Percentiles rank a stretch among this genome's conserved stretches.
These are phyloP conservation scores for Taeniopygia guttata DNA, from an alignment of 2,797 vertebrate genomes.

Conservation along the genomic window DNA sequence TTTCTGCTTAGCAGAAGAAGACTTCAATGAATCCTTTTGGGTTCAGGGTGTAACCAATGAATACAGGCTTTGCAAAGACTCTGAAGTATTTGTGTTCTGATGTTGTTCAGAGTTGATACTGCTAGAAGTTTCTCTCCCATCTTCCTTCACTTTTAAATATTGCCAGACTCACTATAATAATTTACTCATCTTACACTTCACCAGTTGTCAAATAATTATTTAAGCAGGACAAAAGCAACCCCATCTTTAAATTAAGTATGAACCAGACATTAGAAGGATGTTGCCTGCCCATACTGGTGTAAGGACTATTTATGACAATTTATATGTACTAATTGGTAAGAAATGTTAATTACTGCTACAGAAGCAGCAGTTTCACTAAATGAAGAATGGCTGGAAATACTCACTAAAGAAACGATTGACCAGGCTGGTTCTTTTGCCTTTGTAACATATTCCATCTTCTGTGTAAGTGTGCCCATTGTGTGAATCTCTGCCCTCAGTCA, in stretches of 20 bases:
- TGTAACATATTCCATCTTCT: neutral
- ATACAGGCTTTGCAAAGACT: neutral
- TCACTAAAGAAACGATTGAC: neutral
- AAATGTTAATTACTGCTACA: neutral
- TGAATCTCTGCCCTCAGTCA: neutral
- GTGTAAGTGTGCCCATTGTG: fast-evolving
- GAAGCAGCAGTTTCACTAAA: neutral
- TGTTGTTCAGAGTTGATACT: neutral
- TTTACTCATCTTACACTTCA: neutral
- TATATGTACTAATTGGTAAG: neutral
- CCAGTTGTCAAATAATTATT: neutral
- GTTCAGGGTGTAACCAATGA: neutral
- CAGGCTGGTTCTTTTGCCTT: neutral
- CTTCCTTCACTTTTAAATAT: neutral
- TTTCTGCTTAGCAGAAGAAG: neutral
- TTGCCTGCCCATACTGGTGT: neutral
- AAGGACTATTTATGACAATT: neutral
- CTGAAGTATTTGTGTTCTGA: neutral
- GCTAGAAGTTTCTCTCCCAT: neutral
- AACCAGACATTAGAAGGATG: neutral
- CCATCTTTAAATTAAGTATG: neutral
- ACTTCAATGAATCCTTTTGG: neutral
- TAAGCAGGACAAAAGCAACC: neutral
- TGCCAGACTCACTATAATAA: neutral
- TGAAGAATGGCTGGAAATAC: neutral